phyloP scores from a whole-genome alignment of 2,797 vertebrate genomes.

The Syngnathus rostellatus region DNA sequence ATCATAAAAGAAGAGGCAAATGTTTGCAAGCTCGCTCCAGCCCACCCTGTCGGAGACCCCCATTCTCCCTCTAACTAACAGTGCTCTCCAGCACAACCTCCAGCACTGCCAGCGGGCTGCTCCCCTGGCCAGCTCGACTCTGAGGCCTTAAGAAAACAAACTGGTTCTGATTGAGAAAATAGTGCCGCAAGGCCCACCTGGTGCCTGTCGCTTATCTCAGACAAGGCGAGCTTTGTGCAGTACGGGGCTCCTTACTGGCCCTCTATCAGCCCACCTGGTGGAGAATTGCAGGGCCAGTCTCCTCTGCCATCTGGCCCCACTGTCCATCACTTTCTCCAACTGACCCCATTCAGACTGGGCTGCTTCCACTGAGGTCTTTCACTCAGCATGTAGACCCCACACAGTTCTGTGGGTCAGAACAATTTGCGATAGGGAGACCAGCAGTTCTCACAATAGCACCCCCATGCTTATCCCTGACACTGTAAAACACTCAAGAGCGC shows the following conservation, averaged over 20 bases:
- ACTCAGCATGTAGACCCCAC: conserved; percentile 55
- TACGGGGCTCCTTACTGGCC: conserved; percentile 48
- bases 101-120: conserved; percentile 44
- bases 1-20: conserved; percentile 43
- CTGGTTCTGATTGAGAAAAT: conserved; percentile 71
- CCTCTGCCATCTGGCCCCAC: conserved; percentile 21
- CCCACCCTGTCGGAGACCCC: conserved; percentile 51
- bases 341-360: conserved; percentile 36
- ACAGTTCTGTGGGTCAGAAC: conserved; percentile 52
- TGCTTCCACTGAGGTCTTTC: conserved; percentile 44
- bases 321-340: conserved; percentile 27
- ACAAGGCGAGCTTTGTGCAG: conserved; percentile 70
- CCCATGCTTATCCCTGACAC: neutral
- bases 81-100: conserved; percentile 47
- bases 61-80: conserved; percentile 19
- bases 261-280: conserved; percentile 61
- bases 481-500: neutral
- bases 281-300: conserved; percentile 58
- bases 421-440: conserved; percentile 42
- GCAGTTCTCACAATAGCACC: conserved; percentile 18
- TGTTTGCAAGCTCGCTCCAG: conserved; percentile 33
- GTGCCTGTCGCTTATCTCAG: conserved; percentile 65
- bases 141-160: conserved; percentile 73
- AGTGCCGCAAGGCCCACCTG: conserved; percentile 60
- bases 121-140: conserved; percentile 56